Evolutionary conservation across 2,888 invertebrate genomes (phyloP).

Genomic region (Chrysolina oricalcia): DNA sequence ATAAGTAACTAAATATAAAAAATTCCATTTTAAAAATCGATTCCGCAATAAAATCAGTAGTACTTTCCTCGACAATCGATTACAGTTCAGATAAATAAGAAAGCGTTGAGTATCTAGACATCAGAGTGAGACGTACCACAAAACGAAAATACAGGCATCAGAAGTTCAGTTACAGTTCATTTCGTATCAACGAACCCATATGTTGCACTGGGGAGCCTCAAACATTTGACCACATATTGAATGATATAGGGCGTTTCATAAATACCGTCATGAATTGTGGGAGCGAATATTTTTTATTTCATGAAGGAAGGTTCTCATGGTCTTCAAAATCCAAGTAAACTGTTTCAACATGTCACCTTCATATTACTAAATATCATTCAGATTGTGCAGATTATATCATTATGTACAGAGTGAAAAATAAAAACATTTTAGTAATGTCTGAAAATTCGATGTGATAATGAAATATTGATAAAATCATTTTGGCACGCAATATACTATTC

Average conservation of each 20-base stretch:
- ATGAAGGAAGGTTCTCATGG: too few species aligned
- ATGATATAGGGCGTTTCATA: not conserved
- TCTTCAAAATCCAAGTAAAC: too few species aligned
- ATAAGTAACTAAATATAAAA: slow-evolving; percentile 48
- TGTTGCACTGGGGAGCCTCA: not conserved
- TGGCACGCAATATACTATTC: too few species aligned
- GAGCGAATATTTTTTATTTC: not conserved
- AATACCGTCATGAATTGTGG: not conserved
- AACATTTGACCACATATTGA: not conserved
- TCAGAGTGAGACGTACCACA: not conserved
- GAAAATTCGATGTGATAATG: too few species aligned
- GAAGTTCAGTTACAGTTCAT: not conserved
- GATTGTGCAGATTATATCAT: too few species aligned
- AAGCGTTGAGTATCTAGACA: slow-evolving; percentile 18
- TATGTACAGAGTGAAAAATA: too few species aligned
- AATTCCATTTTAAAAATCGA: slow-evolving; percentile 19
- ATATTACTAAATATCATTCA: too few species aligned
- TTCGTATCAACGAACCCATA: not conserved
- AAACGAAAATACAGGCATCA: slow-evolving; percentile 11
- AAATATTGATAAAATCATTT: too few species aligned
- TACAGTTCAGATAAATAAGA: slow-evolving; percentile 1
- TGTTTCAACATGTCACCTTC: too few species aligned
- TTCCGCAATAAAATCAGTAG: slow-evolving; percentile 7
- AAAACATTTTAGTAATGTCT: too few species aligned
- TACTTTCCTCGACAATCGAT: not conserved